phyloP scores from a whole-genome alignment of 2,888 invertebrate genomes.

The Scaptomyza cyrtandrae region DNA sequence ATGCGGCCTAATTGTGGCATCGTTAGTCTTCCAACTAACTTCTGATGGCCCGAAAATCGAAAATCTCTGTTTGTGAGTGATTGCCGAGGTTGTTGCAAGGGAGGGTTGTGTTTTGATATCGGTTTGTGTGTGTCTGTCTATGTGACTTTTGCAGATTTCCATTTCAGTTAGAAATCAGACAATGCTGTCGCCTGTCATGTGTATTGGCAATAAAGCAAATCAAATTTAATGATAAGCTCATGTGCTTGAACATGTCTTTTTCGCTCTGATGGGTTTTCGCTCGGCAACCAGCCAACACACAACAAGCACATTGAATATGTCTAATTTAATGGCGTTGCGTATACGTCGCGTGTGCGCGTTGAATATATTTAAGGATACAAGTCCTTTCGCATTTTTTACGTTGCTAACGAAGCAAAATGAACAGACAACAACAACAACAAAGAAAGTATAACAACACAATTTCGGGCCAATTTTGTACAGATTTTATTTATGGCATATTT shows the following conservation, averaged over 20 bases:
- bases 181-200: slow-evolving; percentile 22
- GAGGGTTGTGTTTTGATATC: neutral
- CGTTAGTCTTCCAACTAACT: slow-evolving; percentile 56
- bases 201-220: slow-evolving; percentile 68
- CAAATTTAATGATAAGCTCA: slow-evolving; percentile 77
- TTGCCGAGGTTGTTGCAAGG: neutral
- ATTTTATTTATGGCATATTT: slow-evolving; percentile 78
- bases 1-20: slow-evolving; percentile 70
- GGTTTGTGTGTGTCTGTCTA: slow-evolving; percentile 6
- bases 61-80: slow-evolving; percentile 9
- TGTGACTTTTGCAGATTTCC: slow-evolving; percentile 57
- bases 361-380: slow-evolving; percentile 26
- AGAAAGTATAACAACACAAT: slow-evolving; percentile 16
- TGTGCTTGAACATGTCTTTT: slow-evolving; percentile 68
- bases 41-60: slow-evolving; percentile 40
- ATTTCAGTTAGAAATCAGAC: slow-evolving; percentile 30
- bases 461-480: slow-evolving; percentile 51
- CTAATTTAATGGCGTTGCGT: slow-evolving; percentile 68
- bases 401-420: slow-evolving; percentile 70
- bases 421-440: slow-evolving; percentile 32
- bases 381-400: slow-evolving; percentile 53
- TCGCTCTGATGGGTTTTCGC: slow-evolving; percentile 57
- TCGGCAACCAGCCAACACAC: slow-evolving; percentile 44
- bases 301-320: slow-evolving; percentile 57
- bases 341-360: slow-evolving; percentile 43